Conservation (phyloP, 2,113 vertebrate species). For the Opisthocomus hoazin region DNA sequence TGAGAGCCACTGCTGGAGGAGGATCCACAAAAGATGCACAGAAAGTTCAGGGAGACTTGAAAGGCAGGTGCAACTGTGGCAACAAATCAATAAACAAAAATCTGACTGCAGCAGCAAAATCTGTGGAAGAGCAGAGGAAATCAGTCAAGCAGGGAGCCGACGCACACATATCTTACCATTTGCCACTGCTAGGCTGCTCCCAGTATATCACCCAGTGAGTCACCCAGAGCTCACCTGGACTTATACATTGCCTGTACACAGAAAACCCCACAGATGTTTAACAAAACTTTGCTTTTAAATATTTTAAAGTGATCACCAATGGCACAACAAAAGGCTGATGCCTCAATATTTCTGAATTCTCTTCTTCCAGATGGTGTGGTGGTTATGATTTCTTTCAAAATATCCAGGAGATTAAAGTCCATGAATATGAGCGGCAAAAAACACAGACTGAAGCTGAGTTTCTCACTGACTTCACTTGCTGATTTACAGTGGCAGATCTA, state of each 20-base stretch:
- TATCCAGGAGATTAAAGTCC: neutral
- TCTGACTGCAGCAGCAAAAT: neutral
- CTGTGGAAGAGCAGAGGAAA: neutral
- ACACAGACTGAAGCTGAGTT: neutral
- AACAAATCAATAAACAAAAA: neutral
- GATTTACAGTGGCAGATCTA: neutral
- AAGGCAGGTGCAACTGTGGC: neutral
- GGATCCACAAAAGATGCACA: neutral
- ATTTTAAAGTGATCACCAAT: neutral
- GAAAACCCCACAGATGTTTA: neutral
- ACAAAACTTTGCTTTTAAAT: neutral
- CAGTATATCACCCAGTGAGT: neutral
- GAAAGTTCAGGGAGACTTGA: neutral
- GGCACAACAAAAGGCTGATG: neutral
- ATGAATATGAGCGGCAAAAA: neutral
- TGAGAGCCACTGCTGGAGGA: neutral
- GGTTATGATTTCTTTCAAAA: neutral
- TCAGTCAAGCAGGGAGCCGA: neutral
- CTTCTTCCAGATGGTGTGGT: neutral
- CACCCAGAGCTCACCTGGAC: neutral
- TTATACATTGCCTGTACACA: neutral
- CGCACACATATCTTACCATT: accelerated
- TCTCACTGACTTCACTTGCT: neutral
- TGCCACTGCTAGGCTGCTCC: neutral
- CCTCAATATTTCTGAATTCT: neutral